These are phyloP conservation scores for Petrolisthes cinctipes DNA, from an alignment of 2,888 invertebrate species.

Conservation along the genomic window DNA sequence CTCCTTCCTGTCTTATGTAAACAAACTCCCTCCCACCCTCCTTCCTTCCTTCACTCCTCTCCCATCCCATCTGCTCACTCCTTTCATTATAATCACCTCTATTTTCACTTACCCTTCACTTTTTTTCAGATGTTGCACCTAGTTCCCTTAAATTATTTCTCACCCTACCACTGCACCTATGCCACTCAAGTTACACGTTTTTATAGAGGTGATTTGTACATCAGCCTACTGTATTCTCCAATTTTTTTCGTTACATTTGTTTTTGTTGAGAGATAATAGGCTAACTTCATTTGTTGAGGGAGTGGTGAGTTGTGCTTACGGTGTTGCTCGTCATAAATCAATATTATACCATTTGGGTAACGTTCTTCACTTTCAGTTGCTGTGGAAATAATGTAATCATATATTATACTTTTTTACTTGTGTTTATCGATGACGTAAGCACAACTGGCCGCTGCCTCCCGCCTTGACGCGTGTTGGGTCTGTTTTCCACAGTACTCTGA, in stretches of 20 bases:
- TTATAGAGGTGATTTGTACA: conserved; percentile 9
- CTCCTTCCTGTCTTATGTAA: neutral
- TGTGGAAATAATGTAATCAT: no score
- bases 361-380: no score
- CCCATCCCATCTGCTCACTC: neutral
- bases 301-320: conserved; percentile 47
- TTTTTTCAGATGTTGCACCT: conserved; percentile 13
- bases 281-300: conserved; percentile 31
- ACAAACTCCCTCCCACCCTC: neutral
- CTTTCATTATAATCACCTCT: neutral
- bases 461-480: conserved; percentile 50
- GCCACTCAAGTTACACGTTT: neutral
- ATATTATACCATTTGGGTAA: no score
- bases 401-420: neutral
- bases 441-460: conserved; percentile 41
- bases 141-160: neutral
- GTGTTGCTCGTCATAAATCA: neutral
- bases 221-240: neutral
- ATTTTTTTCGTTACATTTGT: neutral
- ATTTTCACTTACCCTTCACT: neutral
- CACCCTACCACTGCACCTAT: conserved; percentile 1
- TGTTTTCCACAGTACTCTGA: conserved; percentile 42
- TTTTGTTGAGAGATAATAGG: conserved; percentile 29
- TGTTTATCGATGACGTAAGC: conserved; percentile 16
- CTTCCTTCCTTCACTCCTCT: neutral